Evolutionary conservation across 2,888 invertebrate genomes (phyloP).

Genomic region (Agrochola macilenta): DNA sequence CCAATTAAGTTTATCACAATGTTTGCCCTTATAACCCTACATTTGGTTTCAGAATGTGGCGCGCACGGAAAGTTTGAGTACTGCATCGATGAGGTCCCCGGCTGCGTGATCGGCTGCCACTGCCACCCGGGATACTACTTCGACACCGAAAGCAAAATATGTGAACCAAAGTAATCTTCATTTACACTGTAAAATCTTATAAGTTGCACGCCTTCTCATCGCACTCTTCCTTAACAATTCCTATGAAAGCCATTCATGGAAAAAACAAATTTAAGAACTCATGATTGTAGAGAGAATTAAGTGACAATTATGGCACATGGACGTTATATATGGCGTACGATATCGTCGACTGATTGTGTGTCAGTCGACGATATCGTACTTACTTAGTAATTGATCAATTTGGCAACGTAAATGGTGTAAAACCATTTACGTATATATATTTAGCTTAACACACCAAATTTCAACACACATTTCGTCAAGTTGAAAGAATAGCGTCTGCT

Average conservation of each 20-base stretch:
- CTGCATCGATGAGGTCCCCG: constrained; percentile 83
- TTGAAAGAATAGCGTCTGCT: background rate
- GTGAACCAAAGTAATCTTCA: constrained; percentile 82
- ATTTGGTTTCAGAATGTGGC: constrained; percentile 81
- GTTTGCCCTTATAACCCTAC: background rate
- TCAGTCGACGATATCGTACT: no score
- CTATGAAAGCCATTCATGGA: background rate
- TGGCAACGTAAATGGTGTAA: background rate
- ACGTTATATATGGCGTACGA: background rate
- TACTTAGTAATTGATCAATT: background rate
- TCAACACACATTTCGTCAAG: background rate
- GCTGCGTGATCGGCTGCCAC: constrained; percentile 87
- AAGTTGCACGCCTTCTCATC: background rate
- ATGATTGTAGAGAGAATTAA: background rate
- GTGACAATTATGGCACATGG: no score
- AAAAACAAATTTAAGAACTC: background rate
- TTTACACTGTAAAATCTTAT: background rate
- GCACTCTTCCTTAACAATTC: background rate
- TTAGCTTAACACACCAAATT: background rate
- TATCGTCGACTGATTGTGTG: background rate
- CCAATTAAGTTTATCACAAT: no score
- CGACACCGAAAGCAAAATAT: constrained; percentile 86
- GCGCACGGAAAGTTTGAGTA: constrained; percentile 86
- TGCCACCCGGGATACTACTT: constrained; percentile 88
- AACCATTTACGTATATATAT: no score